Evolutionary conservation across 2,888 invertebrate genomes (phyloP), one percentile per base, ranked within the genome.

Genomic region (Drosophila longiperda): DNA sequence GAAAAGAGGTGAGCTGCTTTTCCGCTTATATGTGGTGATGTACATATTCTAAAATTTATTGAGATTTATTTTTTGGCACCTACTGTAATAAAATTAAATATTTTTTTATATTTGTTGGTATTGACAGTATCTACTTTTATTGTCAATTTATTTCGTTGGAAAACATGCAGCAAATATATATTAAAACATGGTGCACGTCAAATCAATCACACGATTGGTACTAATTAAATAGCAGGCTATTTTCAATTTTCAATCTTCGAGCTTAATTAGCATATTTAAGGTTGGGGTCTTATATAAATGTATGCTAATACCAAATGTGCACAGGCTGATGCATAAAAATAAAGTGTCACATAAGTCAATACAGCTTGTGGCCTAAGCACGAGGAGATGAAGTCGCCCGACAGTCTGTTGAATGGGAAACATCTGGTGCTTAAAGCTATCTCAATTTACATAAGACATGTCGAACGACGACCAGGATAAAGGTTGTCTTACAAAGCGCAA

Each of bases 341-440:
- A 67, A 73, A 82, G 70, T 70, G 74, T 67, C 63, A 40, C 59
- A 70, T 69, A 81, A 82, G 86, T 69, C 75, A 74, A 68, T 72
- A 49, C 57, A 53, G 50, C 55, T 62, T 0, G 48, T 0, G 23
- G 48, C 48, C 58, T 48, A 32, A 67, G 49, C 64, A 63, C 12
- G 34, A 33, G 40, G 42, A 20, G 53, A 49, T 50, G n/a, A 54
- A 49, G 33, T 65, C 32, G 34, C 49, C 38, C 15, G 58, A 53
- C 66, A 62, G 77, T 23, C 78, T 59, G 61, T 77, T 77, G 60
- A 78, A 64, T 26, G 64, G 29, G 61, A 61, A 23, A 29, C 82
- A 82, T 67, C 63, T 81, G 82, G 77, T 64, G 62, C 58, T 66
- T 71, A 65, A 81, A 72, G 61, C 73, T 64, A 58, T 42, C 64